Evolutionary conservation across 2,113 vertebrate species (phyloP).

Genomic region (Sapajus apella): DNA sequence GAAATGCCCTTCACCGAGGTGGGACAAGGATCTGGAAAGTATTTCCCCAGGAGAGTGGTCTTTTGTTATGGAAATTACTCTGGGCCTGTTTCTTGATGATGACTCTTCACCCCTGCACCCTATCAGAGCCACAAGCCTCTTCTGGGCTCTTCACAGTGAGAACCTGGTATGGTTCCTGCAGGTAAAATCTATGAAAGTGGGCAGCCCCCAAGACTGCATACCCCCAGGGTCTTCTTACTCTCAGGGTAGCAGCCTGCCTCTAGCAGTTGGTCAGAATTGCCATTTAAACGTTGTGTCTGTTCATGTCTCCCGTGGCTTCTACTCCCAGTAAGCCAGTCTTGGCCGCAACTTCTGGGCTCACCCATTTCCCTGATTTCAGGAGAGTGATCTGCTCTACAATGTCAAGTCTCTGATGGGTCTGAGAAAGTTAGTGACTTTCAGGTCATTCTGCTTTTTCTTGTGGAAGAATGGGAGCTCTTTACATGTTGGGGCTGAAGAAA

Average conservation of each 20-base stretch:
- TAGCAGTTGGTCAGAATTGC: neutral
- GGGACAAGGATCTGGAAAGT: neutral
- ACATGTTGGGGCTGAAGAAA: neutral
- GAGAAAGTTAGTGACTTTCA: neutral
- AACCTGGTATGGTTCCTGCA: neutral
- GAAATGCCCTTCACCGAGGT: no score
- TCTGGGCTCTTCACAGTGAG: neutral
- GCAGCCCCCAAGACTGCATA: neutral
- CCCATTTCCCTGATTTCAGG: neutral
- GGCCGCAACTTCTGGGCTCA: neutral
- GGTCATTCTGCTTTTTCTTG: no score
- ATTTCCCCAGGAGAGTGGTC: neutral
- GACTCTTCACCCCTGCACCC: no score
- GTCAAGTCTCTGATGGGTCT: neutral
- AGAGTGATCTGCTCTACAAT: neutral
- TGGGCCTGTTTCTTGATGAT: neutral
- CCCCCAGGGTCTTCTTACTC: neutral
- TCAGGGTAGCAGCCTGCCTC: no score
- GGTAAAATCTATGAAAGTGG: neutral
- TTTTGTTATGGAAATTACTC: neutral
- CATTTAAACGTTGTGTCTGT: neutral
- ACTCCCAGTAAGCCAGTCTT: neutral
- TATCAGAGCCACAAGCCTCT: no score
- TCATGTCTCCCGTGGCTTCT: neutral
- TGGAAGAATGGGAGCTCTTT: neutral